Percentiles rank a stretch among this genome's conserved stretches.
Conservation (phyloP, 2,113 vertebrate species). For the Marcusenius ussheri region DNA sequence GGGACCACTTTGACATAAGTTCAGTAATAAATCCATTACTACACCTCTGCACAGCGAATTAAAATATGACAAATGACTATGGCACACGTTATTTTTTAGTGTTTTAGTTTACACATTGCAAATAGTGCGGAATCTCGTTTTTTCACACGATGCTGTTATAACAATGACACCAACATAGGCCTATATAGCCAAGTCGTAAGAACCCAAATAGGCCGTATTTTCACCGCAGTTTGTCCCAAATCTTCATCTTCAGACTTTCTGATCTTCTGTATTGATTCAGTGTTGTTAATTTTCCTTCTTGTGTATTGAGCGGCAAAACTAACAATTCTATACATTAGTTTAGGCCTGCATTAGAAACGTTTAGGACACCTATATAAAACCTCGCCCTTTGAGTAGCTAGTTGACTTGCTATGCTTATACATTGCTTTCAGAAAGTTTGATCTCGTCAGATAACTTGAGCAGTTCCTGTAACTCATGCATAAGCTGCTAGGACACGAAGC, state of each 20-base stretch:
- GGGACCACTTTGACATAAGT: background rate
- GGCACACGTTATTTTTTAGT: background rate
- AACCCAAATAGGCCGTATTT: background rate
- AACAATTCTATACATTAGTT: background rate
- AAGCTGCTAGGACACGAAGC: background rate
- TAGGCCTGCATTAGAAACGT: background rate
- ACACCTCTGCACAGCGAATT: background rate
- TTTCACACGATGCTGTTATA: background rate
- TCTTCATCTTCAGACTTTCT: background rate
- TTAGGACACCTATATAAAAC: background rate
- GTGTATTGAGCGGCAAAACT: background rate
- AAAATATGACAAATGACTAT: background rate
- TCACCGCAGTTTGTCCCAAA: background rate
- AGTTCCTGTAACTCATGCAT: background rate
- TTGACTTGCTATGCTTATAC: background rate
- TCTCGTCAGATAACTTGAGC: background rate
- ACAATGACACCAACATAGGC: background rate
- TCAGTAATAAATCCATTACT: background rate
- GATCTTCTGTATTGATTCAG: background rate
- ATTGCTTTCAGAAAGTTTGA: background rate
- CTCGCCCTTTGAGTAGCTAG: background rate
- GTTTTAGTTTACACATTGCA: background rate
- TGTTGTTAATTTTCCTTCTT: background rate
- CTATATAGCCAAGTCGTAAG: background rate
- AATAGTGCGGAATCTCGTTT: background rate